phyloP scores from a whole-genome alignment of 92 coral and sea anemone genomes.

The Zoanthus solanderi region DNA sequence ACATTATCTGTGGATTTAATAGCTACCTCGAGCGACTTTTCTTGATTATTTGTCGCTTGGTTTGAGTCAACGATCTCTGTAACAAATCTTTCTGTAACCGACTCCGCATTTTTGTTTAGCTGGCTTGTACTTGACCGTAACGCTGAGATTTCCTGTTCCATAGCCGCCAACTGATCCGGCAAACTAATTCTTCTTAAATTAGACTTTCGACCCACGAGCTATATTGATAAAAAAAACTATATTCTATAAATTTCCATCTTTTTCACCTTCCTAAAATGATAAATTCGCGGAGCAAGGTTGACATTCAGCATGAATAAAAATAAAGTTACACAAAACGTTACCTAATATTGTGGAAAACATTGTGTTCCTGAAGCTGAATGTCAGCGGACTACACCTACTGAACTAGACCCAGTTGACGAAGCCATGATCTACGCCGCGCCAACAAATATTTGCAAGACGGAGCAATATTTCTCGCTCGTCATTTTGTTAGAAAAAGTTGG shows the following conservation, averaged over 20 bases:
- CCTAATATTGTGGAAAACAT: too few species aligned
- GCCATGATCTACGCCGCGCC: too few species aligned
- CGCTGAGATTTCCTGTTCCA: conserved; percentile 12
- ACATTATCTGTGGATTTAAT: background rate
- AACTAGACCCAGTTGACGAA: too few species aligned
- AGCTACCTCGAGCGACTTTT: background rate
- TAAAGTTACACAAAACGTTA: too few species aligned
- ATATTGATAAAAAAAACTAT: too few species aligned
- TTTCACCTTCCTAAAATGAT: too few species aligned
- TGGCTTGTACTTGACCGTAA: background rate
- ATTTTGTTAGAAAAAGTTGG: too few species aligned
- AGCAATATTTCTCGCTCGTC: too few species aligned
- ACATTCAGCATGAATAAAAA: too few species aligned
- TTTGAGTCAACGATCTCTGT: background rate
- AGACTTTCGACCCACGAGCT: background rate
- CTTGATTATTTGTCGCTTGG: background rate
- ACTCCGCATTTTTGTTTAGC: background rate
- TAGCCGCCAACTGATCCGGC: background rate
- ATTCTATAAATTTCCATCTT: too few species aligned
- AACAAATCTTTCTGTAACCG: background rate
- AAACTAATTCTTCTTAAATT: background rate
- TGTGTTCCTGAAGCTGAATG: background rate
- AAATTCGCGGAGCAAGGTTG: too few species aligned
- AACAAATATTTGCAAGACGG: too few species aligned
- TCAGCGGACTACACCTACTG: conserved; percentile 19